Conservation (phyloP, 2,888 invertebrate species). For the Drepana falcataria region DNA sequence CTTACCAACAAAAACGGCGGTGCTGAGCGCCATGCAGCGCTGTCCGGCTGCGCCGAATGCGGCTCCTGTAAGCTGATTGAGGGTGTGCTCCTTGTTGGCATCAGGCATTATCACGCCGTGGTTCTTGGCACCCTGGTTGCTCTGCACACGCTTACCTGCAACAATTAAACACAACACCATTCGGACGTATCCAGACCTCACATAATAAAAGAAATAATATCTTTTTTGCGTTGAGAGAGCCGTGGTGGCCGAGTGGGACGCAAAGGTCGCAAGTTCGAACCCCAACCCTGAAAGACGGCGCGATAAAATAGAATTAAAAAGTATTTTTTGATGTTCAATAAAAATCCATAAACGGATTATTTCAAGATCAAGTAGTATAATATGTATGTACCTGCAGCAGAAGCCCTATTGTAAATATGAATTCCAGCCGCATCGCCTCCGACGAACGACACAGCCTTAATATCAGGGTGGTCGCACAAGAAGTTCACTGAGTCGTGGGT, state of each 20-base stretch:
- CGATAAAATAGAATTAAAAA: too few relatives aligned
- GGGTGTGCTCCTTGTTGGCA: constrained; percentile 96
- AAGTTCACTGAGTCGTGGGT: constrained; percentile 97
- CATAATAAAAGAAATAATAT: too few relatives aligned
- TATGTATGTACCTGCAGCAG: constrained; percentile 86
- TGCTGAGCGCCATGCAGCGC: constrained; percentile 99
- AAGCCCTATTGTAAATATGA: constrained; percentile 96
- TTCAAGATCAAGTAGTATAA: too few relatives aligned
- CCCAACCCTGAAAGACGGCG: too few relatives aligned
- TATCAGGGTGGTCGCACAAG: constrained; percentile 97
- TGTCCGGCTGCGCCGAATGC: constrained; percentile 99
- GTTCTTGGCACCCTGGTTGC: constrained; percentile 99
- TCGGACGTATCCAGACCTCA: neutral
- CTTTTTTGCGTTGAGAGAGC: too few relatives aligned
- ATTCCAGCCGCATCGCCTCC: constrained; percentile 97
- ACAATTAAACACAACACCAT: neutral
- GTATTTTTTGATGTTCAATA: too few relatives aligned
- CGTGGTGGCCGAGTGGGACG: too few relatives aligned
- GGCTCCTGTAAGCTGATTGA: constrained; percentile 95
- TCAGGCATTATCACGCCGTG: constrained; percentile 98
- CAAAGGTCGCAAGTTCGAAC: too few relatives aligned
- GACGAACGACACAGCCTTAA: constrained; percentile 98
- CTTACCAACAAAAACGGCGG: constrained; percentile 91
- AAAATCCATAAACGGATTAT: too few relatives aligned
- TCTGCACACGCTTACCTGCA: constrained; percentile 91